phyloP scores from a whole-genome alignment of 2,888 invertebrate species.

The Heliconius aoede region DNA sequence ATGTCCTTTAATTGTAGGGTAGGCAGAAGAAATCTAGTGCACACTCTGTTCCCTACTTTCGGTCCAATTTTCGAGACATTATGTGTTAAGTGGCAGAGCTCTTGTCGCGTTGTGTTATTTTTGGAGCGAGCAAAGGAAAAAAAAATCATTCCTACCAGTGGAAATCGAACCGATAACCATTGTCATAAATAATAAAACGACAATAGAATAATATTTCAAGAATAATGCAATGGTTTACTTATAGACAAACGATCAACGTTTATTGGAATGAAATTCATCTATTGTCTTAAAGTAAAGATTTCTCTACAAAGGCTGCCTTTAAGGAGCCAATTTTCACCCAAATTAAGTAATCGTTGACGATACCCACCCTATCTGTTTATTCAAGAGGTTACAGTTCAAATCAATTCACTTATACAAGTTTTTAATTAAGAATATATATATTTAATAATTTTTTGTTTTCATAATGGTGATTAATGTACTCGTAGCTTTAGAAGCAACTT shows the following conservation, averaged over 20 bases:
- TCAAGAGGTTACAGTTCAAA: constrained; percentile 27
- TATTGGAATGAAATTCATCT: constrained; percentile 25
- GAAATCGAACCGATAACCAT: neutral
- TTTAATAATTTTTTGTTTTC: neutral
- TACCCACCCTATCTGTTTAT: constrained; percentile 27
- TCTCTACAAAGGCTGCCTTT: constrained; percentile 14
- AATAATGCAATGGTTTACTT: neutral
- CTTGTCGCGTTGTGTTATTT: too few species aligned
- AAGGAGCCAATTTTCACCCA: constrained; percentile 30
- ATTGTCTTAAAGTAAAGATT: constrained; percentile 20
- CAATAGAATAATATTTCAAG: neutral
- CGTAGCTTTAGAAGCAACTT: neutral
- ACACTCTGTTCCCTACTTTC: neutral
- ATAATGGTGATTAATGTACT: too few species aligned
- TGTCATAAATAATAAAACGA: neutral
- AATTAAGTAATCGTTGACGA: constrained; percentile 43
- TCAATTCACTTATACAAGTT: constrained; percentile 14
- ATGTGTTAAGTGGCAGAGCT: too few species aligned
- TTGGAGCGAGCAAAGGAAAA: neutral
- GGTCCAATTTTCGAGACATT: too few species aligned
- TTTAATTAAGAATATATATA: constrained; percentile 6
- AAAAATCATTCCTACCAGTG: neutral
- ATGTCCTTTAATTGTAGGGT: too few species aligned
- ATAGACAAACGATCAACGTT: constrained; percentile 5
- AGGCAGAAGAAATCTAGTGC: neutral